phyloP scores from a whole-genome alignment of 1,140 invertebrate genomes.

The Chionoecetes opilio region DNA sequence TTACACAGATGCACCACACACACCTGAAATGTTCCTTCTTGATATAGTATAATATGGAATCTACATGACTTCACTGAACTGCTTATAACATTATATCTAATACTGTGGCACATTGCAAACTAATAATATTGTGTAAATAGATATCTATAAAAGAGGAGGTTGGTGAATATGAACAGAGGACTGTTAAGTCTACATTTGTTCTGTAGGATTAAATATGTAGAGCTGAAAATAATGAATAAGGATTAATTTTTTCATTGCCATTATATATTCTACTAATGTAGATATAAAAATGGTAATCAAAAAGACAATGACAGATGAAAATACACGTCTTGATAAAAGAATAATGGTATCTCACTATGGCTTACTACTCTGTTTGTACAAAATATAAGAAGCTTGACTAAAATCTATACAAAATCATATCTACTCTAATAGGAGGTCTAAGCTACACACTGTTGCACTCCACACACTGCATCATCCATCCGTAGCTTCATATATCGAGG shows the following conservation, averaged over 20 bases:
- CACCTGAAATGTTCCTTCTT: conserved; percentile 5
- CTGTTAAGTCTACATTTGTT: not conserved
- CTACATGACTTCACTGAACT: conserved; percentile 63
- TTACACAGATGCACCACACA: conserved; percentile 39
- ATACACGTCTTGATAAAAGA: conserved; percentile 10
- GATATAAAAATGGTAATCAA: conserved; percentile 9
- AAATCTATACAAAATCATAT: conserved; percentile 47
- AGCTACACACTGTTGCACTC: conserved; percentile 33
- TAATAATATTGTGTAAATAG: conserved; percentile 50
- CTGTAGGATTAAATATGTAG: not conserved
- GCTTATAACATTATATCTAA: conserved; percentile 64
- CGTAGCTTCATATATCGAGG: conserved; percentile 4
- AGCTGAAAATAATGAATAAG: conserved; percentile 16
- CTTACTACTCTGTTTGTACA: conserved; percentile 33
- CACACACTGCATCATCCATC: not conserved
- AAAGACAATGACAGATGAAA: not conserved
- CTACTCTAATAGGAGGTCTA: not conserved
- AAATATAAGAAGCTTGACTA: conserved; percentile 43
- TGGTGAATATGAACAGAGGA: conserved; percentile 24
- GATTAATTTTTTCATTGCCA: conserved; percentile 15
- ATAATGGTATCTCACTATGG: conserved; percentile 50
- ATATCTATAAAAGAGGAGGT: not conserved
- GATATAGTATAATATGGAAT: conserved; percentile 50
- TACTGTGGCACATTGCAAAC: conserved; percentile 76
- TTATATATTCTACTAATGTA: not conserved